Base-by-base conservation (phyloP, 2,888 invertebrate genomes). In the Sturmia bella region DNA sequence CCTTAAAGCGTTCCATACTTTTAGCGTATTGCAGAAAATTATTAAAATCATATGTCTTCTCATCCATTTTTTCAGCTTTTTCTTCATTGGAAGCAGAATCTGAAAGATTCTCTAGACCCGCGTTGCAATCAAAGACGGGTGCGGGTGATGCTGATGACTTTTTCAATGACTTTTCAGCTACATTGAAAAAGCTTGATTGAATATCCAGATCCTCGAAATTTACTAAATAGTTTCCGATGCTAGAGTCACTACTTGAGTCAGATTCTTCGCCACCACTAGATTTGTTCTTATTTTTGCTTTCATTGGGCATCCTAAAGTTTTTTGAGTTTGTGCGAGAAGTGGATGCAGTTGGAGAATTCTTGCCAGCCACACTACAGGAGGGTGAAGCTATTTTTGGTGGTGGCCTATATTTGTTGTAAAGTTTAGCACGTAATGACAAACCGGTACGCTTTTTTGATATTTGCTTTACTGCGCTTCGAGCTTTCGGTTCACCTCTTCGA, bases 1-100 rank as follows among this genome's bases (percentile, higher is more conserved):
- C 91, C 88, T 93, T 94, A 11, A 93, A 92, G 86, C 93, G 92
- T 87, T 94, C 94, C 79, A 95, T 88, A 89, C 92, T 92, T 59
- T 91, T 91, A 83, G 93, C 93, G 85, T 93, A 94, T 81, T 93
- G 91, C 87, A 93, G 92, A 13, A 94, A 90, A 85, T 93, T 92
- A 91, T 87, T 86, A 84, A 89, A 88, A 73, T 89, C 89, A 57
- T 89, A 89, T 17, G 85, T 85, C 21, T 87, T 86, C 13, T 80
- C 84, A 56, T 86, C 86, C 27, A 79, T 69, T 32, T 84, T 78
- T n/a, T 87, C 87, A 37, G 87, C 86, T 70, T 88, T 87, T 37
- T 85, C 85, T 0, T 88, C 87, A 3, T 89, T 88, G 69, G 89
- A 90, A n/a, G 87, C 89, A 0, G 89, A 89, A 73, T 89, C 89